phyloP scores from a whole-genome alignment of 2,888 invertebrate species.

The Eilema depressum region DNA sequence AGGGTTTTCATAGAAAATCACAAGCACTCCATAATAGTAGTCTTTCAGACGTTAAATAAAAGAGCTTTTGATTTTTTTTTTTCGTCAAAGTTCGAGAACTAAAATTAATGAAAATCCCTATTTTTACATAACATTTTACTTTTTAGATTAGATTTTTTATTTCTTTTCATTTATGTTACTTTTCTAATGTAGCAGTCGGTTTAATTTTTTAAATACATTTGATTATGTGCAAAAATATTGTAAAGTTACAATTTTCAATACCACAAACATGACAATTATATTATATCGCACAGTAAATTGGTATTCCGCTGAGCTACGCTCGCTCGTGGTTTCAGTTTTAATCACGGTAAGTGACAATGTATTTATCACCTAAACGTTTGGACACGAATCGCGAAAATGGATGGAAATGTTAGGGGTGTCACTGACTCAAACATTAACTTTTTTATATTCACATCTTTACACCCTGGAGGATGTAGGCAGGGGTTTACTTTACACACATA shows the following conservation, averaged over 20 bases:
- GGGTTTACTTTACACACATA: too few relatives aligned
- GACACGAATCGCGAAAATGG: conserved; percentile 63
- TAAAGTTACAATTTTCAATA: not conserved
- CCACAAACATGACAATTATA: conserved; percentile 15
- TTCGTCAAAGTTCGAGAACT: too few relatives aligned
- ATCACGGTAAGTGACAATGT: conserved; percentile 77
- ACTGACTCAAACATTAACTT: not conserved
- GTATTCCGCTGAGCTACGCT: conserved; percentile 17
- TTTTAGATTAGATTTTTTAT: too few relatives aligned
- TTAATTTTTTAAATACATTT: not conserved
- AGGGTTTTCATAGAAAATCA: too few relatives aligned
- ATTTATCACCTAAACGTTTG: conserved; percentile 73
- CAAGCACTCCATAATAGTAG: too few relatives aligned
- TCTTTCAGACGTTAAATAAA: too few relatives aligned
- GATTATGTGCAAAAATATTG: not conserved
- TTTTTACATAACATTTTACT: too few relatives aligned
- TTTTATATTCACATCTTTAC: not conserved
- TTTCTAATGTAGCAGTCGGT: too few relatives aligned
- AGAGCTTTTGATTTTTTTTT: too few relatives aligned
- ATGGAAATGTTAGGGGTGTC: conserved; percentile 42
- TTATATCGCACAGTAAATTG: conserved; percentile 31
- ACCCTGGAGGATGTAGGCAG: too few relatives aligned
- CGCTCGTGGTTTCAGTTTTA: conserved; percentile 66
- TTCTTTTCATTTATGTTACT: too few relatives aligned
- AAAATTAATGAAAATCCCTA: too few relatives aligned